Evolutionary conservation across 1,140 invertebrate species (phyloP).

Genomic region (Gonioctena quinquepunctata): DNA sequence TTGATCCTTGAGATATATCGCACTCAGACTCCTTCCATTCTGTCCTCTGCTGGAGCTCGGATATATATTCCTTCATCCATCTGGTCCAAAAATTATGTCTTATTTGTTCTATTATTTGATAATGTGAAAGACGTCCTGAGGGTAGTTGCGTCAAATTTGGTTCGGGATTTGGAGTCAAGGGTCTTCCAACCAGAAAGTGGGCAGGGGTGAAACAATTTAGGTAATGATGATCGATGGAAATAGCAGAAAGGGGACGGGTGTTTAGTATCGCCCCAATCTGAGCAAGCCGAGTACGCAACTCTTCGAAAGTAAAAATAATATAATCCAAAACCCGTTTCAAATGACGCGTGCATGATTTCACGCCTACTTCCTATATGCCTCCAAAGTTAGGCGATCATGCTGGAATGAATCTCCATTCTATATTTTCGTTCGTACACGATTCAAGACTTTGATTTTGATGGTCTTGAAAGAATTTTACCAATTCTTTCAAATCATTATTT

Average conservation of each 20-base stretch:
- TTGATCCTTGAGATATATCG: not conserved
- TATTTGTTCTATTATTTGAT: slow-evolving; percentile 2
- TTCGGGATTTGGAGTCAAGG: not conserved
- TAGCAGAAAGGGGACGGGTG: slow-evolving; percentile 42
- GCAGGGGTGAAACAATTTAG: slow-evolving; percentile 42
- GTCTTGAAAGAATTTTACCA: too few species aligned
- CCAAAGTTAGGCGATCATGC: slow-evolving; percentile 37
- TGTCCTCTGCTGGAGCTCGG: not conserved
- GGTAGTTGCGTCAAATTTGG: not conserved
- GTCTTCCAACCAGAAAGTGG: slow-evolving; percentile 24
- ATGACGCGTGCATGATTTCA: slow-evolving; percentile 13
- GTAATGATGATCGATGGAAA: slow-evolving; percentile 40
- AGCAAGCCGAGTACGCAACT: slow-evolving; percentile 31
- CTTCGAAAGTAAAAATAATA: slow-evolving; percentile 40
- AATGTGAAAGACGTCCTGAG: slow-evolving; percentile 10
- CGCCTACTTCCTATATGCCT: slow-evolving; percentile 35
- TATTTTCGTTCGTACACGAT: not conserved
- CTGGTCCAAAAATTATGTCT: slow-evolving; percentile 1
- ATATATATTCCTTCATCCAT: not conserved
- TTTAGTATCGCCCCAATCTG: slow-evolving; percentile 43
- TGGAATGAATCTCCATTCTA: slow-evolving; percentile 37
- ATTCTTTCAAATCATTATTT: too few species aligned
- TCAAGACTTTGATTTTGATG: not conserved
- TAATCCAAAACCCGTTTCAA: slow-evolving; percentile 34
- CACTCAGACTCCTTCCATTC: not conserved